Evolutionary conservation across 2,113 vertebrate species (phyloP).

Genomic region (Archocentrus centrarchus): DNA sequence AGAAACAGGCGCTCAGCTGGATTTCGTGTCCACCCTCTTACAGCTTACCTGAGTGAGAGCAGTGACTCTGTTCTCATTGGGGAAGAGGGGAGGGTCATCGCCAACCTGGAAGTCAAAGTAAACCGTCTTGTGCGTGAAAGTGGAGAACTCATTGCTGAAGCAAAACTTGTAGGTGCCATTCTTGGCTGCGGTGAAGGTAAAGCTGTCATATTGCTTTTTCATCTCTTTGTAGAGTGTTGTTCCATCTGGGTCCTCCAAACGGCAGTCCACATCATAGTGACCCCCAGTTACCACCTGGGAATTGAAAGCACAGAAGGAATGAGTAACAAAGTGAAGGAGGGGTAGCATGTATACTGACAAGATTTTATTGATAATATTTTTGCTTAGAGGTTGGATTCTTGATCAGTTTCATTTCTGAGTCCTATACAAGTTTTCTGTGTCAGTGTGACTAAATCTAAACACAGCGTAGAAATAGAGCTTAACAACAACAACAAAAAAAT

Average conservation of each 20-base stretch:
- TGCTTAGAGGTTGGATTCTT: not conserved
- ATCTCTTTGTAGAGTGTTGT: slow-evolving; percentile 95
- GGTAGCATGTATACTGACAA: too few species aligned
- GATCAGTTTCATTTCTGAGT: not conserved
- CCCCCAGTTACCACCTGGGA: slow-evolving; percentile 96
- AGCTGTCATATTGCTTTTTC: slow-evolving; percentile 99
- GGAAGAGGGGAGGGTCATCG: slow-evolving; percentile 96
- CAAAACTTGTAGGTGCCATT: slow-evolving; percentile 98
- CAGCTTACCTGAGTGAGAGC: slow-evolving; percentile 93
- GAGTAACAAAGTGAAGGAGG: not conserved
- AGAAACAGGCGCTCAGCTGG: not conserved
- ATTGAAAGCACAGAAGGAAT: not conserved
- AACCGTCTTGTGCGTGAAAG: slow-evolving; percentile 98
- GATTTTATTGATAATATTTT: not conserved
- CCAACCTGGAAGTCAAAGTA: slow-evolving; percentile 99
- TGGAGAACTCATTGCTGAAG: slow-evolving; percentile 99
- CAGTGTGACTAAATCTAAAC: not conserved
- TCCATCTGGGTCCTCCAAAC: slow-evolving; percentile 92
- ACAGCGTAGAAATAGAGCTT: not conserved
- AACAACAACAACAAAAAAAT: too few species aligned
- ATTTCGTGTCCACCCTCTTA: not conserved
- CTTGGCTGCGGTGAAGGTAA: slow-evolving; percentile 92
- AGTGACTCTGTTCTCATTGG: slow-evolving; percentile 95
- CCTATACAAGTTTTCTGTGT: not conserved
- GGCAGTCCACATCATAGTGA: slow-evolving; percentile 98